Evolutionary conservation across 2,113 vertebrate species (phyloP).

Genomic region (Abramis brama): DNA sequence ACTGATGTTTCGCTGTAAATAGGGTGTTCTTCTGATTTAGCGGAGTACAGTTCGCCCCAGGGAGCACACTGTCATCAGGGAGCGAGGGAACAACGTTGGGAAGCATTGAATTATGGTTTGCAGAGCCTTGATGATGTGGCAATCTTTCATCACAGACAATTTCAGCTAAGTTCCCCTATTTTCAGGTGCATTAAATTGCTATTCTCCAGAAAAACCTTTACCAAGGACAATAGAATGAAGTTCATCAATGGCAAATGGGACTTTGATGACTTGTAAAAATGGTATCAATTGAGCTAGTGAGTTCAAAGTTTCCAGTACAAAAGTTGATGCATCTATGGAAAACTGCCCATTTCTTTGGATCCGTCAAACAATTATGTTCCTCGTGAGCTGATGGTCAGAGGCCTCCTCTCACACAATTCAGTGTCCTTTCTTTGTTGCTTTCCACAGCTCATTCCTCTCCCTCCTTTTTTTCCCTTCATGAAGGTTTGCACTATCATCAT

Average conservation of each 20-base stretch:
- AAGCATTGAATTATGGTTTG: constrained; percentile 40
- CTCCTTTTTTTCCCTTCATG: not conserved
- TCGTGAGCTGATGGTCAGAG: not conserved
- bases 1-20: constrained; percentile 20
- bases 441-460: not conserved
- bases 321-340: not conserved
- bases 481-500: not conserved
- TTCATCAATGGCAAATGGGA: not conserved
- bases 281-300: not conserved
- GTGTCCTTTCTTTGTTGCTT: not conserved
- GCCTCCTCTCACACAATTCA: not conserved
- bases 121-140: constrained; percentile 49
- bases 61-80: constrained; percentile 41
- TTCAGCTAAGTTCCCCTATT: not conserved
- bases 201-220: not conserved
- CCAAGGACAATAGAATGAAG: not conserved
- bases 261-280: not conserved
- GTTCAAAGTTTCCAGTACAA: not conserved
- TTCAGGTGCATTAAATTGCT: not conserved
- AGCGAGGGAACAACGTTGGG: constrained; percentile 3
- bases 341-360: not conserved
- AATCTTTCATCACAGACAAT: constrained; percentile 13
- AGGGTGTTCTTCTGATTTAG: constrained; percentile 5
- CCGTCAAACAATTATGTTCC: not conserved
- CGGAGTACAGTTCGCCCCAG: not conserved